phyloP scores from a whole-genome alignment of 2,113 vertebrate species.

The Podiceps cristatus region DNA sequence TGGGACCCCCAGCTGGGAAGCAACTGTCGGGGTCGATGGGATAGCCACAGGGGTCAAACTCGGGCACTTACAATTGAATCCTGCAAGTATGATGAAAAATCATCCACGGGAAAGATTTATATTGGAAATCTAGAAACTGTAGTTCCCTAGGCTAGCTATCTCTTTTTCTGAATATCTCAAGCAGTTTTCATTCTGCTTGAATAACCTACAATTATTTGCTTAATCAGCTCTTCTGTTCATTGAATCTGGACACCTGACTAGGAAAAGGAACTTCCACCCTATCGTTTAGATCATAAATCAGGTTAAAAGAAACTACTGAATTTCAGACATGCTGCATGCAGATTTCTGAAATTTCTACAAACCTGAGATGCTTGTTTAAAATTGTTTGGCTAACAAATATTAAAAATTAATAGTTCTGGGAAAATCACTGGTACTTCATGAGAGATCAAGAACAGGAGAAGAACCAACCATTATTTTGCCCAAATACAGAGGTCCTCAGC shows the following conservation, averaged over 20 bases:
- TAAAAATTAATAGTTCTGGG: background rate
- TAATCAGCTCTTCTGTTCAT: background rate
- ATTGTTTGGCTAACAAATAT: background rate
- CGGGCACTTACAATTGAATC: fast-evolving
- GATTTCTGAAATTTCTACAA: background rate
- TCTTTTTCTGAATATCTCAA: background rate
- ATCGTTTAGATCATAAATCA: background rate
- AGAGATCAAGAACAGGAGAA: background rate
- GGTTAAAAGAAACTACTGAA: background rate
- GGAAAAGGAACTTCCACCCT: background rate
- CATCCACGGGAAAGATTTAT: background rate
- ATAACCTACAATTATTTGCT: background rate
- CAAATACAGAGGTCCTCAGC: background rate
- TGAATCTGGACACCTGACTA: background rate
- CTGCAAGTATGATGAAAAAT: background rate
- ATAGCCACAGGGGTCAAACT: background rate
- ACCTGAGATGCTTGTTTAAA: background rate
- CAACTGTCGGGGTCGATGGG: background rate
- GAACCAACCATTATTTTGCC: background rate
- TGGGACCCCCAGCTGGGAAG: background rate
- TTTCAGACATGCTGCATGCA: background rate
- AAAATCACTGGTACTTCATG: background rate
- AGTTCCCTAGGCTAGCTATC: background rate
- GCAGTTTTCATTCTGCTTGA: background rate
- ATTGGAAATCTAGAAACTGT: background rate